Percentiles rank a stretch among this genome's conserved stretches.
Conservation (phyloP, 2,888 invertebrate genomes). For the Drosophila sordidula region DNA sequence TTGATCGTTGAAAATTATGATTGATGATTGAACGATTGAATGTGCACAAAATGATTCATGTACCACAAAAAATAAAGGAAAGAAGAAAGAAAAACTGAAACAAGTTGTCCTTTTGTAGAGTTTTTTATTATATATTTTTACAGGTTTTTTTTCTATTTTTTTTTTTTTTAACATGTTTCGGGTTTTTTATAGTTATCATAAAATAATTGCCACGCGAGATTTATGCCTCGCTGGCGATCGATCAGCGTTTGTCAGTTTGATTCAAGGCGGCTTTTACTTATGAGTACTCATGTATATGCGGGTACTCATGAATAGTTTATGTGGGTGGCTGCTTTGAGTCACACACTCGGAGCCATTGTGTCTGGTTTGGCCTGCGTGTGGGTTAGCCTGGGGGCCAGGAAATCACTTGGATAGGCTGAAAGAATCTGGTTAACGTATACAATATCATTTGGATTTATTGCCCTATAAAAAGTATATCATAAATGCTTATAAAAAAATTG, state of each 20-base stretch:
- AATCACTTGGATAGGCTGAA: slow-evolving; percentile 11
- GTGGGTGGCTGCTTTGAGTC: slow-evolving; percentile 65
- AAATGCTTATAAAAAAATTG: slow-evolving; percentile 23
- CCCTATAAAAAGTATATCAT: slow-evolving; percentile 12
- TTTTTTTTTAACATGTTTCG: slow-evolving; percentile 17
- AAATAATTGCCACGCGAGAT: slow-evolving; percentile 72
- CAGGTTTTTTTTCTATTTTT: slow-evolving; percentile 25
- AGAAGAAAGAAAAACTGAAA: slow-evolving; percentile 33
- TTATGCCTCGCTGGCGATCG: slow-evolving; percentile 72
- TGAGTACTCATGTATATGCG: slow-evolving; percentile 34
- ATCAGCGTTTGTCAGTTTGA: slow-evolving; percentile 72
- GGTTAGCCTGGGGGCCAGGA: slow-evolving; percentile 67
- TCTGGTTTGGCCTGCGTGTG: slow-evolving; percentile 62
- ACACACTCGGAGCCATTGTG: slow-evolving; percentile 72
- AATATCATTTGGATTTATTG: slow-evolving; percentile 33
- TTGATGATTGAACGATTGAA: slow-evolving; percentile 80
- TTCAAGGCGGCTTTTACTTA: slow-evolving; percentile 44
- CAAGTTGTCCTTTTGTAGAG: slow-evolving; percentile 69
- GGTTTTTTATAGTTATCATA: slow-evolving; percentile 53
- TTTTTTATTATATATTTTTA: slow-evolving; percentile 22
- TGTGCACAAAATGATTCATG: slow-evolving; percentile 57
- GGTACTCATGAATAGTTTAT: slow-evolving; percentile 47
- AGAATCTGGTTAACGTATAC: slow-evolving; percentile 35
- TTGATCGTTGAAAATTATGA: slow-evolving; percentile 83
- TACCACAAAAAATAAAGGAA: slow-evolving; percentile 16